phyloP scores from a whole-genome alignment of 2,113 vertebrate species.

The Scophthalmus maximus region DNA sequence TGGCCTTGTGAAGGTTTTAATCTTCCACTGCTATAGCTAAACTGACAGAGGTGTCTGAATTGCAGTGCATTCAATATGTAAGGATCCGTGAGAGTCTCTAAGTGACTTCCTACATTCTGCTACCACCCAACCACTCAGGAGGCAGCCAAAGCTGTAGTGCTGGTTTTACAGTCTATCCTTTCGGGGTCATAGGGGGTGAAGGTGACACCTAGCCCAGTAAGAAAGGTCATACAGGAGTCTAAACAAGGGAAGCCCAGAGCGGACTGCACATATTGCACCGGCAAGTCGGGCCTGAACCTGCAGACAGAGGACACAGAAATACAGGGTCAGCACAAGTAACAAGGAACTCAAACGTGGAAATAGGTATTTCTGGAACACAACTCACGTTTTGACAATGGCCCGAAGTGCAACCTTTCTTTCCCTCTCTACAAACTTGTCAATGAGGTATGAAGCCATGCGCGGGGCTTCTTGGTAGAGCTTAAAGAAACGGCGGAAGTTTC shows the following conservation, averaged over 20 bases:
- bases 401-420: slow-evolving; percentile 90
- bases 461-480: slow-evolving; percentile 87
- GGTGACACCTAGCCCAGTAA: slow-evolving; percentile 87
- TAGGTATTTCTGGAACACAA: slow-evolving; percentile 9
- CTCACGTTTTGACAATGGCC: slow-evolving; percentile 95
- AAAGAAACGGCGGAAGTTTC: slow-evolving; percentile 92
- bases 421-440: slow-evolving; percentile 94
- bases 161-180: slow-evolving; percentile 94
- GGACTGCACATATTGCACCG: slow-evolving; percentile 91
- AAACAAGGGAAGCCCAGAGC: slow-evolving; percentile 89
- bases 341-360: neutral
- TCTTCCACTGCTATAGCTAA: slow-evolving; percentile 30
- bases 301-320: slow-evolving; percentile 29
- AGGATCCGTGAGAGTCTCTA: slow-evolving; percentile 49
- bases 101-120: slow-evolving; percentile 17
- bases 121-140: slow-evolving; percentile 75
- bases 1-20: slow-evolving; percentile 11
- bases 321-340: neutral
- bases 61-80: slow-evolving; percentile 52
- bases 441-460: slow-evolving; percentile 92
- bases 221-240: slow-evolving; percentile 90
- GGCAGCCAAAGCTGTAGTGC: slow-evolving; percentile 86
- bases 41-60: slow-evolving; percentile 54
- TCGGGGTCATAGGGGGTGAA: slow-evolving; percentile 84
- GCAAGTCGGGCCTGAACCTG: slow-evolving; percentile 84